phyloP scores from a whole-genome alignment of 2,888 invertebrate genomes.

The Sericinus montela region DNA sequence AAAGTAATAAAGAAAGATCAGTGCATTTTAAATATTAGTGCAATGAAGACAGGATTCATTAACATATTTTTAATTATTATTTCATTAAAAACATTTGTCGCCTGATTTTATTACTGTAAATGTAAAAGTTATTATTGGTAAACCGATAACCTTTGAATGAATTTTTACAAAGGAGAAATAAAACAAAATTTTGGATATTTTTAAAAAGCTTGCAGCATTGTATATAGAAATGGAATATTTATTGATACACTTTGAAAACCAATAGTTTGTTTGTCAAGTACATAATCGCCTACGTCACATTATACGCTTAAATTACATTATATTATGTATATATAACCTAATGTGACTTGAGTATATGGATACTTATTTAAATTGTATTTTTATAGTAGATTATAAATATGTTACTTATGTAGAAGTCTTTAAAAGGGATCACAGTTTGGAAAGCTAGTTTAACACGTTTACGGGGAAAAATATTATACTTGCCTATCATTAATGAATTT shows the following conservation, averaged over 20 bases:
- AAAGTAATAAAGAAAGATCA: conserved; percentile 1
- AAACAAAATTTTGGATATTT: too few species aligned
- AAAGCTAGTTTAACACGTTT: conserved; percentile 68
- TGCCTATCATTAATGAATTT: conserved; percentile 16
- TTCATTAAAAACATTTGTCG: too few species aligned
- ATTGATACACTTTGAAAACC: too few species aligned
- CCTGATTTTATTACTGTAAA: too few species aligned
- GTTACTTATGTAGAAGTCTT: conserved; percentile 76
- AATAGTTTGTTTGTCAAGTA: too few species aligned
- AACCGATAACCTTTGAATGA: too few species aligned
- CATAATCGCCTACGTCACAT: neutral
- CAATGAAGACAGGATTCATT: neutral
- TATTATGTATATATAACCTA: conserved; percentile 11
- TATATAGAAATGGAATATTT: too few species aligned
- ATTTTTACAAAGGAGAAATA: too few species aligned
- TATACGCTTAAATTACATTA: conserved; percentile 4
- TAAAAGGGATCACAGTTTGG: conserved; percentile 78
- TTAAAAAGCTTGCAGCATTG: too few species aligned
- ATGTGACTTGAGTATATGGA: conserved; percentile 8
- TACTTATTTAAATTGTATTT: conserved; percentile 26
- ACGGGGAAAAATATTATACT: conserved; percentile 40
- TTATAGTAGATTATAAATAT: conserved; percentile 41
- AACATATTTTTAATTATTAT: too few species aligned
- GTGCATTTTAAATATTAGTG: conserved; percentile 10
- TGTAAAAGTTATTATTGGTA: too few species aligned